Evolutionary conservation across 2,888 invertebrate genomes (phyloP), one percentile per base, ranked within the genome.

Genomic region (Patella depressa): DNA sequence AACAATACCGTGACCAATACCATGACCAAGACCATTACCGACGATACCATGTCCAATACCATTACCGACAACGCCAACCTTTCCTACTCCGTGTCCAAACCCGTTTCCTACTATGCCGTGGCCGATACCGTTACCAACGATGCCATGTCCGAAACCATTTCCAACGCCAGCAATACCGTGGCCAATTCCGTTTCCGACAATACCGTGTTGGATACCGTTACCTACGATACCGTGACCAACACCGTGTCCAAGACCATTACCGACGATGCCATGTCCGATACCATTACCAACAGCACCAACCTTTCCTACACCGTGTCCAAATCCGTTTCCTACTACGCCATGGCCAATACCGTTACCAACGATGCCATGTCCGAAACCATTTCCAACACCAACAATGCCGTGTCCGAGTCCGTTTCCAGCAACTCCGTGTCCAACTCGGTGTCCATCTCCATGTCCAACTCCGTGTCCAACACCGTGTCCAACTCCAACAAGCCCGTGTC

Each of bases 201-300:
- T n/a, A 45, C 45, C 9, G 45, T 45, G 45, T 45, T 45, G 45
- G 45, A 45, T 45, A 7, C 45, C 45, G n/a, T 65, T 24, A 7
- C 65, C 65, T n/a, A n/a, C 65, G 65, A 65, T 65, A 19, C 65
- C 65, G 24, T 65, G 65, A 19, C 59, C 59, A 14, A n/a, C 19
- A 24, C n/a, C 65, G 2, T 65, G n/a, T 19, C 65, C 65, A 11
- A 19, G n/a, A 65, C 65, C 65, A n/a, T n/a, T 24, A 24, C 24
- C 19, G 65, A 19, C 14, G 11, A 65, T 19, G 24, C 65, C 65
- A 24, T 65, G 12, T 65, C 19, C 19, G 11, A 15, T 12, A 65
- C 65, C 65, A 19, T 65, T 15, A 19, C 19, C 65, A 65, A 24
- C 65, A 24, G 12, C 19, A 4, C 24, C 65, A 65, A 24, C n/a